phyloP scores from a whole-genome alignment of 2,888 invertebrate species.

The Rhagonycha lutea region DNA sequence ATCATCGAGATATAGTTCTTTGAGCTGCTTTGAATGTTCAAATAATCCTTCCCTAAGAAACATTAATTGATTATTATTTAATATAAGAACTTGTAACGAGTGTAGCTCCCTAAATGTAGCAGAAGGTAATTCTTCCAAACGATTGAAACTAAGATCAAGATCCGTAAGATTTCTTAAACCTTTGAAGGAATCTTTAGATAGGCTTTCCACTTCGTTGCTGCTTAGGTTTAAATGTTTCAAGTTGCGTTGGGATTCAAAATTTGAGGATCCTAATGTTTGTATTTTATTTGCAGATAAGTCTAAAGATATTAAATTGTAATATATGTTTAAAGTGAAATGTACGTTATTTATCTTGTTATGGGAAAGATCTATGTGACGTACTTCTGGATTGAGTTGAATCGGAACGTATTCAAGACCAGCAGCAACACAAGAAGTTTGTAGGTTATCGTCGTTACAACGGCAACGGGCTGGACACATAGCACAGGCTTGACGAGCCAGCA shows the following conservation, averaged over 20 bases:
- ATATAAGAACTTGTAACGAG: conserved; percentile 72
- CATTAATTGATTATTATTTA: conserved; percentile 76
- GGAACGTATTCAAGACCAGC: conserved; percentile 84
- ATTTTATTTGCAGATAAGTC: conserved; percentile 85
- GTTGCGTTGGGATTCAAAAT: conserved; percentile 77
- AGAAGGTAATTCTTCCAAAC: conserved; percentile 72
- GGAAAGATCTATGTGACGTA: conserved; percentile 81
- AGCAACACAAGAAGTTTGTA: conserved; percentile 76
- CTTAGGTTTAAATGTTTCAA: conserved; percentile 78
- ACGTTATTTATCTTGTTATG: conserved; percentile 81
- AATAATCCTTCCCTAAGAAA: conserved; percentile 74
- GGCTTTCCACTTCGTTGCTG: conserved; percentile 70
- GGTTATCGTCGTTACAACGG: conserved; percentile 79
- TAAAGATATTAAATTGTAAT: conserved; percentile 76
- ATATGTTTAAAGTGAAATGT: conserved; percentile 78
- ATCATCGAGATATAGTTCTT: conserved; percentile 73
- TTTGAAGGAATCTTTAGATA: conserved; percentile 77
- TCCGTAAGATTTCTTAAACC: conserved; percentile 70
- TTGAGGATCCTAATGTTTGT: conserved; percentile 76
- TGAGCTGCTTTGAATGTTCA: conserved; percentile 70
- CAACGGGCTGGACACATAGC: conserved; percentile 76
- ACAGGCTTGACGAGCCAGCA: conserved; percentile 51
- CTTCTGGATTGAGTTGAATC: conserved; percentile 86
- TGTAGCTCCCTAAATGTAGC: conserved; percentile 80
- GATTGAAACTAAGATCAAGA: conserved; percentile 78